phyloP scores from a whole-genome alignment of 1,140 invertebrate genomes.

The Potamilus streckersoni region DNA sequence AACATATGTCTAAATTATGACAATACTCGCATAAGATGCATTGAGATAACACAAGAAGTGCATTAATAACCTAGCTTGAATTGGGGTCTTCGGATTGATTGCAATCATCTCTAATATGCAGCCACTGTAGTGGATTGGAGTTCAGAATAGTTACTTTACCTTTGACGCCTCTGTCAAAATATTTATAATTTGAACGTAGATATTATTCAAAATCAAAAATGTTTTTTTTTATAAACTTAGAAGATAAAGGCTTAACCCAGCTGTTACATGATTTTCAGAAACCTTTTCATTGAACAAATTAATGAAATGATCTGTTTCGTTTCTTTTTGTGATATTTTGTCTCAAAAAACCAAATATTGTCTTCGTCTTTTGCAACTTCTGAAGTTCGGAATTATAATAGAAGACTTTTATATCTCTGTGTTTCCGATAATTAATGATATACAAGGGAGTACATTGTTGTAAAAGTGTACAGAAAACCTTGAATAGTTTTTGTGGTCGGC shows the following conservation, averaged over 20 bases:
- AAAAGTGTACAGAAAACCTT: constrained; percentile 14
- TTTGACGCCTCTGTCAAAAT: neutral
- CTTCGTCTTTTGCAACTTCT: too few species aligned
- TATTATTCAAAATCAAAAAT: neutral
- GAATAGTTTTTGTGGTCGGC: constrained; percentile 6
- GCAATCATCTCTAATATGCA: too few species aligned
- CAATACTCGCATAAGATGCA: constrained; percentile 6
- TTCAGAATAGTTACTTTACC: too few species aligned
- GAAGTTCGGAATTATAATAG: too few species aligned
- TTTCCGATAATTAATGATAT: neutral
- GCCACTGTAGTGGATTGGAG: too few species aligned
- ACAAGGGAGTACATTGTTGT: constrained; percentile 8
- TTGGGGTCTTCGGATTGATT: neutral
- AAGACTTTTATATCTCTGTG: neutral
- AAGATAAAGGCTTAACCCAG: too few species aligned
- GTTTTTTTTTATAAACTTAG: too few species aligned
- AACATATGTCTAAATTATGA: constrained; percentile 10
- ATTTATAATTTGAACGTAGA: neutral
- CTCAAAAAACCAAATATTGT: too few species aligned
- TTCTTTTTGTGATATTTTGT: too few species aligned
- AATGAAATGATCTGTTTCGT: too few species aligned
- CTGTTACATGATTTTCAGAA: too few species aligned
- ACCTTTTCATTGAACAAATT: too few species aligned
- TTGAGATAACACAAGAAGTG: neutral
- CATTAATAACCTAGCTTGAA: neutral